Conservation (phyloP, 2,113 vertebrate genomes). For the Zapornia atra region DNA sequence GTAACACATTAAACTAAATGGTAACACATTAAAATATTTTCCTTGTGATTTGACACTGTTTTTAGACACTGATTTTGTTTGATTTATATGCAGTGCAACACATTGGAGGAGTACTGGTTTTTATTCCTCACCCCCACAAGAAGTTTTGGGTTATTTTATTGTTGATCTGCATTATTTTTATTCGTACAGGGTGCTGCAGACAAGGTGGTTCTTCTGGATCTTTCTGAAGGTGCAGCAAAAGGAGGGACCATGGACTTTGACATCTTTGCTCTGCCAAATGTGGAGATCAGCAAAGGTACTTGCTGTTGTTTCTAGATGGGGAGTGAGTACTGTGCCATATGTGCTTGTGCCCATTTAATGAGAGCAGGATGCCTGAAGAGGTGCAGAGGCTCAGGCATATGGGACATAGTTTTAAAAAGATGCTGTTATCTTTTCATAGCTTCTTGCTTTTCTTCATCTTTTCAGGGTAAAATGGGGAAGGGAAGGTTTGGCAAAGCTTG, state of each 20-base stretch:
- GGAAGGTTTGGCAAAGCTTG: neutral
- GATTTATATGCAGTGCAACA: neutral
- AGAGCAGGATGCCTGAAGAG: neutral
- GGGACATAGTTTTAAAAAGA: neutral
- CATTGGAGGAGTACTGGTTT: neutral
- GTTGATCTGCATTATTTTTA: neutral
- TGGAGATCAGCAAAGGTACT: constrained; percentile 90
- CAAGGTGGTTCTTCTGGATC: constrained; percentile 88
- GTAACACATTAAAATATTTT: neutral
- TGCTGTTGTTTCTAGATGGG: neutral
- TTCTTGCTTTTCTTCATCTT: neutral
- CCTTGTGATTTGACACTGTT: neutral
- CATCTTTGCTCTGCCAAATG: constrained; percentile 89
- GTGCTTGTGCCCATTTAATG: neutral
- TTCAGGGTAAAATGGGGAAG: neutral
- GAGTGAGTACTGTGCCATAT: neutral
- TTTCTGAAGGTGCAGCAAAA: constrained; percentile 86
- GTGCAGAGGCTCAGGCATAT: neutral
- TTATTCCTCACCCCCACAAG: neutral
- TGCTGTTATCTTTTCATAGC: neutral
- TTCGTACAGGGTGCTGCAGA: constrained; percentile 82
- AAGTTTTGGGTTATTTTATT: neutral
- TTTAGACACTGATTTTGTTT: neutral
- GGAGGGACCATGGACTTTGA: constrained; percentile 89
- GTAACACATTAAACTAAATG: too few relatives aligned